Conservation (phyloP, 2,113 vertebrate genomes). For the Poecile atricapillus region DNA sequence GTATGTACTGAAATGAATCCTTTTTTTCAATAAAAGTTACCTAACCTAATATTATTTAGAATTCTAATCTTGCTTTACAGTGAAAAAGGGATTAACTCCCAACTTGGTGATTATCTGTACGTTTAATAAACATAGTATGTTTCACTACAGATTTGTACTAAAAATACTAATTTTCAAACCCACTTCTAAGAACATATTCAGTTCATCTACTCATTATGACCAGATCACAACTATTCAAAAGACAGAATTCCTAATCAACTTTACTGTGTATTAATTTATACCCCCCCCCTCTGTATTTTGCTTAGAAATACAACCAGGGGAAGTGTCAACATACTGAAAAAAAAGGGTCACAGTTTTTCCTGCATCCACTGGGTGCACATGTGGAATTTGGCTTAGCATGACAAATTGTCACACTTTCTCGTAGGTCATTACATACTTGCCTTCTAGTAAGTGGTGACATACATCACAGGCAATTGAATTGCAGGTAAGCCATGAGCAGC, state of each 20-base stretch:
- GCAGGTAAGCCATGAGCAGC: background rate
- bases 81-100: background rate
- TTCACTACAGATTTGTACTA: background rate
- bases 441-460: background rate
- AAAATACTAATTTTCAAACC: background rate
- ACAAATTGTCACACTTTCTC: background rate
- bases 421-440: background rate
- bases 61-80: background rate
- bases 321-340: background rate
- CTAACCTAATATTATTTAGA: background rate
- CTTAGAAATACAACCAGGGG: background rate
- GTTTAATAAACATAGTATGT: background rate
- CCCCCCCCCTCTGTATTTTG: background rate
- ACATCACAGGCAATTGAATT: rapidly evolving
- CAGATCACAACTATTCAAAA: background rate
- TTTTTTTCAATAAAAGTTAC: background rate
- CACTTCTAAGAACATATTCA: background rate
- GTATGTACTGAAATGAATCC: background rate
- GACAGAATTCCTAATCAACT: background rate
- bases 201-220: background rate
- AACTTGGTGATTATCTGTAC: background rate
- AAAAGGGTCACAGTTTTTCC: background rate
- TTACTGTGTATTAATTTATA: background rate
- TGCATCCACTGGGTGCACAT: background rate
- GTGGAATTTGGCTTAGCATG: background rate